Percentiles rank a stretch among this genome's conserved stretches.
Evolutionary conservation across 2,113 vertebrate genomes (phyloP).

Genomic region (Puffinus mauretanicus): DNA sequence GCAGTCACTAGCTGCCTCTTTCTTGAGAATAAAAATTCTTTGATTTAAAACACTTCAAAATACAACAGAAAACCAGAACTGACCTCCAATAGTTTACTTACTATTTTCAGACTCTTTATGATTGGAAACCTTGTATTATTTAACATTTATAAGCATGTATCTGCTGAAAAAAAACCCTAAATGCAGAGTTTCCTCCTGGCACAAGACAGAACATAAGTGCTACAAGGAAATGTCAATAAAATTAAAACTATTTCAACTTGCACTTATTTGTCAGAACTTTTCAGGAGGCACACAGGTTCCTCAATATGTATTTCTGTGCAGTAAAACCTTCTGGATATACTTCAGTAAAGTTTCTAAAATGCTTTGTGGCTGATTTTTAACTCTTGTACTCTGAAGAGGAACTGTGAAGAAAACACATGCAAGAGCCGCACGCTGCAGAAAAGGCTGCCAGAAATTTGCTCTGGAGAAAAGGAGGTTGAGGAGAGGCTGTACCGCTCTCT

Average conservation of each 20-base stretch:
- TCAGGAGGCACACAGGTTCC: not conserved
- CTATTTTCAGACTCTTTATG: not conserved
- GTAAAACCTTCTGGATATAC: not conserved
- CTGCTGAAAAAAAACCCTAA: not conserved
- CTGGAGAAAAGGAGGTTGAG: no score
- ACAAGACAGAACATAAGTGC: accelerated
- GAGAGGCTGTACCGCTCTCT: no score
- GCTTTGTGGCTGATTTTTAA: not conserved
- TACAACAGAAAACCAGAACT: not conserved
- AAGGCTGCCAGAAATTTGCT: not conserved
- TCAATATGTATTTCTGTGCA: not conserved
- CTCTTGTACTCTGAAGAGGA: accelerated
- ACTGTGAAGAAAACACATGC: accelerated
- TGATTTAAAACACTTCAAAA: not conserved
- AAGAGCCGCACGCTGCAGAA: accelerated
- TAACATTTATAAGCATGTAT: not conserved
- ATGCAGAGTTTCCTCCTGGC: not conserved
- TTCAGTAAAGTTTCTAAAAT: not conserved
- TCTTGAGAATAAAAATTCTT: not conserved
- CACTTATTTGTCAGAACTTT: not conserved
- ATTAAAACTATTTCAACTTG: not conserved
- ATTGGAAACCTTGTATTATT: not conserved
- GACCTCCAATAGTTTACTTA: not conserved
- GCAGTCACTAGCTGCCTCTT: not conserved
- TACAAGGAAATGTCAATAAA: not conserved